These are phyloP conservation scores for Antheraea assamensis DNA, from an alignment of 2,888 invertebrate species.

Conservation along the genomic window DNA sequence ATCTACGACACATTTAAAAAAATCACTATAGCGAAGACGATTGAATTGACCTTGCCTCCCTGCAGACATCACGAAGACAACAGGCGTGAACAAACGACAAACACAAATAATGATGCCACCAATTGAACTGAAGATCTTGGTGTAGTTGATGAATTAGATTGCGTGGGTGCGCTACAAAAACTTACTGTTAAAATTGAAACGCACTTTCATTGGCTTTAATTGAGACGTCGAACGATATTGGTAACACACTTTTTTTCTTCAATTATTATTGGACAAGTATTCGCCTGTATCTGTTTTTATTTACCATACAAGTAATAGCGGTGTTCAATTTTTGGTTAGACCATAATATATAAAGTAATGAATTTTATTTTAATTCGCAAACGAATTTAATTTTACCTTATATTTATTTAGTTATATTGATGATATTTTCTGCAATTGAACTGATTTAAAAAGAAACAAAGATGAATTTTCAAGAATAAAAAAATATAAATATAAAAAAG, in stretches of 20 bases:
- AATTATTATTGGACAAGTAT: background rate
- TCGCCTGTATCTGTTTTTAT: background rate
- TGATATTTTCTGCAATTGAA: too few species aligned
- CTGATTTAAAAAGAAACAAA: too few species aligned
- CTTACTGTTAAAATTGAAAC: background rate
- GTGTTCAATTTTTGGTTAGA: background rate
- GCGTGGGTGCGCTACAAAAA: constrained; percentile 3
- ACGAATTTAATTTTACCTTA: too few species aligned
- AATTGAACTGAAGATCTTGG: constrained; percentile 1
- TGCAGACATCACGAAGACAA: constrained; percentile 3
- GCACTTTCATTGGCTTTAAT: constrained; percentile 13
- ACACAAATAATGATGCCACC: constrained; percentile 8
- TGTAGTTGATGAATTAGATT: constrained; percentile 12
- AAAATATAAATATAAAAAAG: too few species aligned
- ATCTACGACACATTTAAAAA: background rate
- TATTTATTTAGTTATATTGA: too few species aligned
- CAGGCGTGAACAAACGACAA: background rate
- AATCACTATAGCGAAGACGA: background rate
- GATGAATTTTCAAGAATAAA: too few species aligned
- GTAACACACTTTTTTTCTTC: background rate
- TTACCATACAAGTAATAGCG: background rate
- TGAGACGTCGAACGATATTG: constrained; percentile 4
- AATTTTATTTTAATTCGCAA: too few species aligned
- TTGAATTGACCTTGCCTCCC: constrained; percentile 5
- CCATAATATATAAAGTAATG: too few species aligned